phyloP scores from a whole-genome alignment of 2,113 vertebrate species.

The Taurulus bubalis region DNA sequence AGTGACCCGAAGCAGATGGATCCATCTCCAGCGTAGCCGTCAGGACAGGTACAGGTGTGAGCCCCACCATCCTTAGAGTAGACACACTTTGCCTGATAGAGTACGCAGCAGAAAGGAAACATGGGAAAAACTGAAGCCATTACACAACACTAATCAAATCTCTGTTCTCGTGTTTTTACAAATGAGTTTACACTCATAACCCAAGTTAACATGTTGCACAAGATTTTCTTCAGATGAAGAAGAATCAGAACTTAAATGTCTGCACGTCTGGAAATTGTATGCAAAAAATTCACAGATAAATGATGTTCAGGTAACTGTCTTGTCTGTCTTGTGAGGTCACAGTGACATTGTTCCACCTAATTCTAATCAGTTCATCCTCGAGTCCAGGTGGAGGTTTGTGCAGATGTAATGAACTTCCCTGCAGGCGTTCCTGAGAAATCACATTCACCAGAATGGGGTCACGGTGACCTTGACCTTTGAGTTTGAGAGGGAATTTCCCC shows the following conservation, averaged over 20 bases:
- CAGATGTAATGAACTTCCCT: too few species aligned
- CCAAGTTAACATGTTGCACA: not conserved
- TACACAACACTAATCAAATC: not conserved
- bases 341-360: too few species aligned
- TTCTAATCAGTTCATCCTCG: too few species aligned
- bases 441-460: too few species aligned
- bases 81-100: slow-evolving; percentile 87
- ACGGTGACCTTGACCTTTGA: too few species aligned
- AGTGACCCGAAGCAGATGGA: slow-evolving; percentile 87
- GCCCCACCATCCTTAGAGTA: slow-evolving; percentile 69
- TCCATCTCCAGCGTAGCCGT: slow-evolving; percentile 88
- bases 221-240: not conserved
- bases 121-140: slow-evolving; percentile 1
- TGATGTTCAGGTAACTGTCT: too few species aligned
- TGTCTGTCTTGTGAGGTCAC: too few species aligned
- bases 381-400: too few species aligned
- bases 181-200: not conserved
- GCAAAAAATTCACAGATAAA: too few species aligned
- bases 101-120: slow-evolving; percentile 2
- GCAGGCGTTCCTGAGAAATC: too few species aligned
- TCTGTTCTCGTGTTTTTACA: not conserved
- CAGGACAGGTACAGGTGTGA: slow-evolving; percentile 85
- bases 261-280: too few species aligned
- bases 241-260: not conserved
- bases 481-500: too few species aligned